These are phyloP conservation scores for Drosophila paramelanica DNA, from an alignment of 2,888 invertebrate genomes.

Conservation along the genomic window DNA sequence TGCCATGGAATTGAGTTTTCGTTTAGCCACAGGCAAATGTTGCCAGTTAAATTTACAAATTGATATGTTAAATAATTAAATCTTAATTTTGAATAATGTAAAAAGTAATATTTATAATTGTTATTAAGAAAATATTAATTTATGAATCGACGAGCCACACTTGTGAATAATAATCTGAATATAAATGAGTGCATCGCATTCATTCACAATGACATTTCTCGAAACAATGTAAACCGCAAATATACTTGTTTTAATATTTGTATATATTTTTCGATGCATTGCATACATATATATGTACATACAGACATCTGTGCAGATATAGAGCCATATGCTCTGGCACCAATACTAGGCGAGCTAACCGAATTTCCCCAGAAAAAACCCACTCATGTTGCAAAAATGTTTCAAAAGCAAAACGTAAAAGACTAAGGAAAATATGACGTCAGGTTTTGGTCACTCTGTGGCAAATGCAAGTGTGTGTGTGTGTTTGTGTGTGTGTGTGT, in stretches of 20 bases:
- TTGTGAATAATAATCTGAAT: constrained; percentile 19
- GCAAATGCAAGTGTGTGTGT: constrained; percentile 6
- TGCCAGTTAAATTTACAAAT: no score
- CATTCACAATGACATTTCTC: constrained; percentile 33
- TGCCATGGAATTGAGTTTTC: no score
- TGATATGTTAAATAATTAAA: no score
- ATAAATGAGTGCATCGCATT: constrained; percentile 22
- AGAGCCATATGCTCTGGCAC: constrained; percentile 42
- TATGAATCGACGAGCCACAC: constrained; percentile 6
- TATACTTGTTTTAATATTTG: constrained; percentile 13
- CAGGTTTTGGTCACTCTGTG: constrained; percentile 59
- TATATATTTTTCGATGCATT: constrained; percentile 2
- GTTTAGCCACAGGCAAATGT: no score
- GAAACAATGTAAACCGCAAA: constrained; percentile 46
- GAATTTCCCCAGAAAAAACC: constrained; percentile 75
- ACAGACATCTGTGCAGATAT: constrained; percentile 5
- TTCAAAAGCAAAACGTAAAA: constrained; percentile 45
- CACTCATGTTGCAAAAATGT: constrained; percentile 77
- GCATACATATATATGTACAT: constrained; percentile 24
- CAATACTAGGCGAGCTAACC: constrained; percentile 39
- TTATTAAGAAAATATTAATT: neutral
- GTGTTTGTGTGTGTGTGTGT: constrained; percentile 15
- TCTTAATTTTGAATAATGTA: no score
- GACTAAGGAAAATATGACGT: constrained; percentile 74
- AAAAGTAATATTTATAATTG: no score